Conservation (phyloP, 2,888 invertebrate genomes). For the Nemoura dubitans region DNA sequence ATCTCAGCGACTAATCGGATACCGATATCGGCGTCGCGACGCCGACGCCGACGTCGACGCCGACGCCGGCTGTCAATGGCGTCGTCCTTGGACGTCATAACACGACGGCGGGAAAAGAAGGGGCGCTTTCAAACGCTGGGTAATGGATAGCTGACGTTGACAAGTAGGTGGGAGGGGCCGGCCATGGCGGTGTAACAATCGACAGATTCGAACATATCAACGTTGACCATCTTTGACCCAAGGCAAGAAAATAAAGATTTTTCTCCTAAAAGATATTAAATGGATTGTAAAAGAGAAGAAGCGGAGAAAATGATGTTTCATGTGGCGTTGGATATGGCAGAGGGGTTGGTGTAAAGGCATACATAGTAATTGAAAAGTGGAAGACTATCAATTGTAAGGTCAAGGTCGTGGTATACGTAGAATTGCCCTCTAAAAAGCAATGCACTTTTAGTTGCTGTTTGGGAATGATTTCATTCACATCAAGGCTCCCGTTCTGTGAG, state of each 20-base stretch:
- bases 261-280: background rate
- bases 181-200: background rate
- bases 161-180: background rate
- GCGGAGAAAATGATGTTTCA: background rate
- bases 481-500: background rate
- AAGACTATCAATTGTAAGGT: too few relatives aligned
- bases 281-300: background rate
- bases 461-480: background rate
- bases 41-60: constrained; percentile 10
- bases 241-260: background rate
- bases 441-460: too few relatives aligned
- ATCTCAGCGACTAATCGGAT: constrained; percentile 19
- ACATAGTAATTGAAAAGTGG: background rate
- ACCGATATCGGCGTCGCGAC: constrained; percentile 31
- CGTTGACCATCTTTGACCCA: background rate
- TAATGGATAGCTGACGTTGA: constrained; percentile 41
- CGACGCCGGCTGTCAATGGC: constrained; percentile 16
- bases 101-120: constrained; percentile 1
- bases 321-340: background rate
- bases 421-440: too few relatives aligned
- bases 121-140: background rate
- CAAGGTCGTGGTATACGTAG: too few relatives aligned
- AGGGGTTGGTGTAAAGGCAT: background rate
- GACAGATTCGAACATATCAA: constrained; percentile 9
- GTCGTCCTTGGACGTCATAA: constrained; percentile 38